Evolutionary conservation across 2,888 invertebrate species (phyloP).

Genomic region (Plagiodera versicolora): DNA sequence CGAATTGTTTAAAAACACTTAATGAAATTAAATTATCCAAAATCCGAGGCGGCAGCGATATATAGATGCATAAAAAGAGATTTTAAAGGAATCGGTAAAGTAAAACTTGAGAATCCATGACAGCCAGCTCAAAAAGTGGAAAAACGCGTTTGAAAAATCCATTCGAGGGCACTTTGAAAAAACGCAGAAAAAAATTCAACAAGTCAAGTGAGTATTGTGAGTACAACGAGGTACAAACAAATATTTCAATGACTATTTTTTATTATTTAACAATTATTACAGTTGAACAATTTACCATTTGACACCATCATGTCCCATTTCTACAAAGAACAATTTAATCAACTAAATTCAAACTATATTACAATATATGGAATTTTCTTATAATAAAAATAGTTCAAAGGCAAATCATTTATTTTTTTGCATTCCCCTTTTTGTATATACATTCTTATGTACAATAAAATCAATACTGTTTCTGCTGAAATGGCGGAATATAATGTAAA

Average conservation of each 20-base stretch:
- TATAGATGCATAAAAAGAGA: no score
- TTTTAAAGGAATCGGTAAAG: no score
- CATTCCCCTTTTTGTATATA: constrained; percentile 36
- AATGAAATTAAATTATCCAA: no score
- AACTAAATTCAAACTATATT: constrained; percentile 35
- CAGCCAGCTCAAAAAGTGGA: no score
- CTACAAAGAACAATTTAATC: constrained; percentile 19
- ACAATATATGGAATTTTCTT: constrained; percentile 37
- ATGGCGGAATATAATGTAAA: constrained; percentile 15
- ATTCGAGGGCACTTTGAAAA: no score
- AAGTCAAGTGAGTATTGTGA: no score
- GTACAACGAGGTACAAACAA: no score
- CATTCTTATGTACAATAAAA: constrained; percentile 45
- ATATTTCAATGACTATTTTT: constrained; percentile 28
- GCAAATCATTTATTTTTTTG: constrained; percentile 34
- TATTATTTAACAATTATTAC: constrained; percentile 40
- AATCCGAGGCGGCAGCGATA: no score
- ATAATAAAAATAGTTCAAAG: constrained; percentile 37
- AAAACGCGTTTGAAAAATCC: no score
- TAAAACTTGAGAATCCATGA: no score
- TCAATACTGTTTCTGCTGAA: constrained; percentile 40
- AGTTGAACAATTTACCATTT: constrained; percentile 38
- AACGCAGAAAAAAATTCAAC: no score
- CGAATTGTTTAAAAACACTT: no score
- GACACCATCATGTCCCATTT: constrained; percentile 29